Percentiles rank a stretch among this genome's conserved stretches.
Conservation (phyloP, 2,888 invertebrate genomes). For the Rhorus exstirpatorius region DNA sequence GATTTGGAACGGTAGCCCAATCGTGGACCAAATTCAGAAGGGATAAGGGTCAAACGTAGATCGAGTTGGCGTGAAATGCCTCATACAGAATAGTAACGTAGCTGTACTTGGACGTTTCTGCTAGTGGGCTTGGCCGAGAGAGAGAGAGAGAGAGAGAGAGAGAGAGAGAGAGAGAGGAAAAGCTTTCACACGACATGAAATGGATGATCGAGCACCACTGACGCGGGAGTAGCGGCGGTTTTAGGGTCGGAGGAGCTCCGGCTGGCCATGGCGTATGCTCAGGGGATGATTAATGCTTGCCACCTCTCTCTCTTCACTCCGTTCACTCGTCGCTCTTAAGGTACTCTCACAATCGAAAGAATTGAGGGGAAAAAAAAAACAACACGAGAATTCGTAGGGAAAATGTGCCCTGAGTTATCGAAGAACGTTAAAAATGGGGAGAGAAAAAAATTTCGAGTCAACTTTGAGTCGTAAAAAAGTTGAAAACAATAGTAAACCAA, state of each 20-base stretch:
- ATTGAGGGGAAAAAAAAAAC: constrained; percentile 6
- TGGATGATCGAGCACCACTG: constrained; percentile 74
- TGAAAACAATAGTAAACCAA: too few species aligned
- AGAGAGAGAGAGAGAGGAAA: constrained; percentile 27
- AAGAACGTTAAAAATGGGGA: not conserved
- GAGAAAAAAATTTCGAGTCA: not conserved
- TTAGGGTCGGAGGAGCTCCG: constrained; percentile 69
- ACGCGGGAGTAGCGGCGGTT: constrained; percentile 72
- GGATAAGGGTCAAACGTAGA: too few species aligned
- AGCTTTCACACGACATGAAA: constrained; percentile 70
- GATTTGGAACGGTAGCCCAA: not conserved
- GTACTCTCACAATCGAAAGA: constrained; percentile 13
- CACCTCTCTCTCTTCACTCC: constrained; percentile 49
- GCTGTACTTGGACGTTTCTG: constrained; percentile 37
- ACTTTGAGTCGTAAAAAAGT: not conserved
- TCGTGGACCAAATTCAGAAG: too few species aligned
- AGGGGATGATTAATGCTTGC: constrained; percentile 72
- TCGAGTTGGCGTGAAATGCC: constrained; percentile 15
- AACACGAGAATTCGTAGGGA: not conserved
- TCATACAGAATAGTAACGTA: constrained; percentile 9
- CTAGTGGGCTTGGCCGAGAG: constrained; percentile 43
- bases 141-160: constrained; percentile 21
- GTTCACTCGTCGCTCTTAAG: constrained; percentile 20
- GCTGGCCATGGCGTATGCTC: constrained; percentile 72
- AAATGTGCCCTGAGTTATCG: not conserved